These are phyloP conservation scores for Rhinophrynus dorsalis DNA, from an alignment of 2,797 vertebrate genomes.

Conservation along the genomic window DNA sequence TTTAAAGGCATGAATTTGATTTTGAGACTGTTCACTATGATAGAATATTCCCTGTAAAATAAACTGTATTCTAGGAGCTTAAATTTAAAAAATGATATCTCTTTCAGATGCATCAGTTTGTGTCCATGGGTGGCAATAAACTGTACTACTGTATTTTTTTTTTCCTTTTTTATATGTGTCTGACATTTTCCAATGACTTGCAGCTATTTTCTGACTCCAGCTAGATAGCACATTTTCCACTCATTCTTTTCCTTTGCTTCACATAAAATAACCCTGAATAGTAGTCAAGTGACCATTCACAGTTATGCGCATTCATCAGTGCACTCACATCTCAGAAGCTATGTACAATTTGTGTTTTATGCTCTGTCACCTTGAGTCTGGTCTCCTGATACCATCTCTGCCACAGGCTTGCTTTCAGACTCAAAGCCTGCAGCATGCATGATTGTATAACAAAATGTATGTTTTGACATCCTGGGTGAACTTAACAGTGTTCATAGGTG, in stretches of 20 bases:
- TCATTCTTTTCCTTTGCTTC: slow-evolving; percentile 17
- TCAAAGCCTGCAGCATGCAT: slow-evolving; percentile 54
- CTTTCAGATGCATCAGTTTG: neutral
- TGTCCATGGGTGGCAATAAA: neutral
- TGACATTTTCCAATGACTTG: neutral
- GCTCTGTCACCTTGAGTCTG: slow-evolving; percentile 56
- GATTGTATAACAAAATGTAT: slow-evolving; percentile 51
- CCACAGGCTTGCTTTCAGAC: slow-evolving; percentile 55
- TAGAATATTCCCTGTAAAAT: too few relatives aligned
- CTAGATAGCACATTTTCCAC: neutral
- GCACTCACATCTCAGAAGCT: slow-evolving; percentile 47
- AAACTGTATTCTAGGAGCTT: too few relatives aligned
- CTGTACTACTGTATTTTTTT: neutral
- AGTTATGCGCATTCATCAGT: slow-evolving; percentile 44
- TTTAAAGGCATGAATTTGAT: too few relatives aligned
- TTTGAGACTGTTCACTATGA: too few relatives aligned
- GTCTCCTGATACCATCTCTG: slow-evolving; percentile 56
- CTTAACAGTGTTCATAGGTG: slow-evolving; percentile 47
- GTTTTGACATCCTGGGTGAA: slow-evolving; percentile 54
- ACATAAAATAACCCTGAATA: slow-evolving; percentile 32
- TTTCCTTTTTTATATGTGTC: neutral
- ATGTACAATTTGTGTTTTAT: slow-evolving; percentile 55
- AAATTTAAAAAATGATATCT: too few relatives aligned
- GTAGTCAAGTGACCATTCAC: slow-evolving; percentile 45
- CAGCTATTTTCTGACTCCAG: slow-evolving; percentile 6